These are phyloP conservation scores for Leontopithecus rosalia DNA, from an alignment of 2,797 vertebrate species.

Conservation along the genomic window DNA sequence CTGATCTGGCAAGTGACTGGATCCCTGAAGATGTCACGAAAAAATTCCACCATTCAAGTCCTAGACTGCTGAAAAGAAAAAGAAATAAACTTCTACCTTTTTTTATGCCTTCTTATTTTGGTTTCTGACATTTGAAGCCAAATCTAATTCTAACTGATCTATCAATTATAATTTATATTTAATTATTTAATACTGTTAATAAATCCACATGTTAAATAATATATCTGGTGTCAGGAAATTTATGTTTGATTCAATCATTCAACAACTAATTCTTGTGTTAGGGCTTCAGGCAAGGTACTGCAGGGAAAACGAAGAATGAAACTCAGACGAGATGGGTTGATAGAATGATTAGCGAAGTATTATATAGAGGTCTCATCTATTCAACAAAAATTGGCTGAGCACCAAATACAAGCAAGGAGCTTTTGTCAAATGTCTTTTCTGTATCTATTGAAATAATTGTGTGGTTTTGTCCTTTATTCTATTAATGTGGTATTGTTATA, in stretches of 20 bases:
- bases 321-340: background rate
- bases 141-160: background rate
- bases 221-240: background rate
- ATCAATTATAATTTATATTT: conserved; percentile 6
- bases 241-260: conserved; percentile 26
- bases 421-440: background rate
- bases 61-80: background rate
- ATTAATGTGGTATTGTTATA: background rate
- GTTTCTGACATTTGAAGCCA: conserved; percentile 18
- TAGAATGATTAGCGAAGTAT: background rate
- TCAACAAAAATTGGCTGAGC: background rate
- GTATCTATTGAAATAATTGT: background rate
- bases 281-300: background rate
- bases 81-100: background rate
- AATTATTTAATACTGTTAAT: conserved; percentile 34
- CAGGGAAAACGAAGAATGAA: background rate
- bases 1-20: background rate
- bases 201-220: conserved; percentile 11
- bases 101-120: conserved; percentile 27
- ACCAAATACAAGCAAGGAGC: background rate
- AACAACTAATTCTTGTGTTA: background rate
- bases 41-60: background rate
- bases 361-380: background rate
- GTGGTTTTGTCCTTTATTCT: background rate
- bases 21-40: background rate